Evolutionary conservation across 2,797 vertebrate species (phyloP), one percentile per base, ranked within the genome.

Genomic region (Phalloptychus januarius): DNA sequence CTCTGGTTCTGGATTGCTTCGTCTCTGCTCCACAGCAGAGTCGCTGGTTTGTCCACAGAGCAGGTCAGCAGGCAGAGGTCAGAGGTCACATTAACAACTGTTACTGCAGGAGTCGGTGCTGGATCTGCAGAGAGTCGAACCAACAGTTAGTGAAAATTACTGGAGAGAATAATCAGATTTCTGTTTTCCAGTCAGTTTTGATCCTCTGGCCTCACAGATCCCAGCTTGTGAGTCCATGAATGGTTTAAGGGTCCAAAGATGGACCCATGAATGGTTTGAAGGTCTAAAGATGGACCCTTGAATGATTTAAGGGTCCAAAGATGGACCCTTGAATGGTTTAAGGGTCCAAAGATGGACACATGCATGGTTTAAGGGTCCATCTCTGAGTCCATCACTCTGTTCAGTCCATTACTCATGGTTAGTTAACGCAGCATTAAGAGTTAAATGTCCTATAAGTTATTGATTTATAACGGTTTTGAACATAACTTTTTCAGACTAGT

Each of bases 31-130:
- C 69, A 71, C 25, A 18, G 40, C 69, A 71, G 69, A 42, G 69
- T 5, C n/a, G 40, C 13, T 2, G 12, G 11, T 28, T 71, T 71
- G 69, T 71, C 42, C n/a, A 71, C 69, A 71, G 69, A 44, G 23
- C 69, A 71, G 40, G 28, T 8, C 69, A 71, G 4, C 40, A 25
- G 28, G 69, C 69, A 71, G 69, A 42, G 44, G 40, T 71, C 69
- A 71, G 69, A 45, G 69, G 23, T 71, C 40, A 44, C 25, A 7
- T 2, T 45, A 42, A 12, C 40, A 2, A 15, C 44, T 15, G 13
- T 15, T 15, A 86, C 85, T 7, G 18, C 7, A 71, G 87, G 87
- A 56, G 28, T 0, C 18, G 77, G 16, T 5, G 75, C 70, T 3
- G 79, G 0, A 1, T 79, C 87, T 88, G 72, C 2, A 56, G 1